Evolutionary conservation across 2,888 invertebrate species (phyloP).

Genomic region (Esperia sulphurella): DNA sequence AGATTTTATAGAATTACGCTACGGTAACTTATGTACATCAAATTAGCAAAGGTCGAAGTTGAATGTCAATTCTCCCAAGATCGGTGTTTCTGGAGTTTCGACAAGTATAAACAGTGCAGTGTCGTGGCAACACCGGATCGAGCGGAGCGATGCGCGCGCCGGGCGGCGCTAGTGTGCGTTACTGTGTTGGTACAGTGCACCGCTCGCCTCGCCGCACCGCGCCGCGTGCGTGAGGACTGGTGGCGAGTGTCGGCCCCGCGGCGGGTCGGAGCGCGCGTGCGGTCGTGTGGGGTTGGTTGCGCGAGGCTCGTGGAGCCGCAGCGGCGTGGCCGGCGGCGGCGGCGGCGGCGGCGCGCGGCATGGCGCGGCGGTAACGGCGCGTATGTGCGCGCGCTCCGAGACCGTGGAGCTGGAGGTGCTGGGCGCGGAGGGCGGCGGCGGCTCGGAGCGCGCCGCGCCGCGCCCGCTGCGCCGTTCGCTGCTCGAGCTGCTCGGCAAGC

Average conservation of each 20-base stretch:
- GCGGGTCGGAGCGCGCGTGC: constrained; percentile 51
- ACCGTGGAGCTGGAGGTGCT: constrained; percentile 88
- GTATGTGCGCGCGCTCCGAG: constrained; percentile 89
- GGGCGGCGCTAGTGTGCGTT: constrained; percentile 21
- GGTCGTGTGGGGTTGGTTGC: constrained; percentile 37
- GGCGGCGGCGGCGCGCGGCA: constrained; percentile 59
- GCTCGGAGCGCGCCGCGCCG: constrained; percentile 85
- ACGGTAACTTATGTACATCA: too few species aligned
- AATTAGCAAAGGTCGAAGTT: too few species aligned
- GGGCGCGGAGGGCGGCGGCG: constrained; percentile 85
- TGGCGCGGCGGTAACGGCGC: constrained; percentile 79
- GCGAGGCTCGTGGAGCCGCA: constrained; percentile 34
- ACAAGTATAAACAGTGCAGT: constrained; percentile 8
- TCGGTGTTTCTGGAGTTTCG: not conserved
- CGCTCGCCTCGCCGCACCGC: constrained; percentile 7
- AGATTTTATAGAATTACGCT: too few species aligned
- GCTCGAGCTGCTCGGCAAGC: constrained; percentile 81
- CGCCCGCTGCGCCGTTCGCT: constrained; percentile 84
- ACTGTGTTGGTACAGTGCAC: not conserved
- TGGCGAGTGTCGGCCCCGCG: constrained; percentile 46
- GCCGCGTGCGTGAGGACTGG: constrained; percentile 30
- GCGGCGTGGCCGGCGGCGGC: constrained; percentile 47
- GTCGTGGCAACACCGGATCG: constrained; percentile 38
- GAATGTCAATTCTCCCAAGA: constrained; percentile 2
- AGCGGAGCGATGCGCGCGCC: constrained; percentile 38